These are phyloP conservation scores for Lepidurus arcticus DNA, from an alignment of 1,140 invertebrate genomes.

Conservation along the genomic window DNA sequence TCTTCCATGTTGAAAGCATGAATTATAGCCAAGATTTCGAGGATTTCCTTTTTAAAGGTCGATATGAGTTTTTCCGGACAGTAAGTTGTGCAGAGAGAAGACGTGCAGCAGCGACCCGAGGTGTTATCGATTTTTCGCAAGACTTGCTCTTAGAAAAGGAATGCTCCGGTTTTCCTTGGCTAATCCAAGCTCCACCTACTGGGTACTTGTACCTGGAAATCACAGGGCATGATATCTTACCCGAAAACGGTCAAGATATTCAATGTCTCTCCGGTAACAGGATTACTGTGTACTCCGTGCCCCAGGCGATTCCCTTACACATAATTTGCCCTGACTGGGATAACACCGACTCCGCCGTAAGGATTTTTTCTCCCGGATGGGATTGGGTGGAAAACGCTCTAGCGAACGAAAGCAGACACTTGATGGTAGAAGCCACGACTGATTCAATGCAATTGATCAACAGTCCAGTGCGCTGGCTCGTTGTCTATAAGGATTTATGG, in stretches of 20 bases:
- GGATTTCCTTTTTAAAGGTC: conserved; percentile 30
- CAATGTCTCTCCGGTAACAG: conserved; percentile 29
- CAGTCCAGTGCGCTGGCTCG: conserved; percentile 25
- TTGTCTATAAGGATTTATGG: conserved; percentile 31
- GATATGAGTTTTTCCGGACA: conserved; percentile 23
- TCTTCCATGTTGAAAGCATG: conserved; percentile 29
- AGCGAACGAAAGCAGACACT: conserved; percentile 26
- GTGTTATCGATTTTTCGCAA: conserved; percentile 2
- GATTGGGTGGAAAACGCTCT: conserved; percentile 29
- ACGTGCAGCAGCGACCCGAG: conserved; percentile 24
- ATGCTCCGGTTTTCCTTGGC: conserved; percentile 30
- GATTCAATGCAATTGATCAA: conserved; percentile 22
- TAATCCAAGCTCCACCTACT: conserved; percentile 24
- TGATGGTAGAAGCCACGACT: conserved; percentile 14
- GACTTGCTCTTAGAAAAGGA: neutral
- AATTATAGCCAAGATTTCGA: conserved; percentile 31
- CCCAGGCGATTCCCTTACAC: conserved; percentile 13
- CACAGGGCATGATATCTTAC: neutral
- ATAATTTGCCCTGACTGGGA: conserved; percentile 25
- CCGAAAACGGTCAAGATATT: conserved; percentile 19
- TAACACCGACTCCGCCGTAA: neutral
- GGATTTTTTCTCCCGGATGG: neutral
- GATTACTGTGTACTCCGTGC: conserved; percentile 28
- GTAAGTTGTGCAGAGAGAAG: conserved; percentile 10
- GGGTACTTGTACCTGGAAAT: conserved; percentile 27